Evolutionary conservation across 1,140 invertebrate genomes (phyloP), one percentile per base, ranked within the genome.

Genomic region (Drosophila malerkotliana): DNA sequence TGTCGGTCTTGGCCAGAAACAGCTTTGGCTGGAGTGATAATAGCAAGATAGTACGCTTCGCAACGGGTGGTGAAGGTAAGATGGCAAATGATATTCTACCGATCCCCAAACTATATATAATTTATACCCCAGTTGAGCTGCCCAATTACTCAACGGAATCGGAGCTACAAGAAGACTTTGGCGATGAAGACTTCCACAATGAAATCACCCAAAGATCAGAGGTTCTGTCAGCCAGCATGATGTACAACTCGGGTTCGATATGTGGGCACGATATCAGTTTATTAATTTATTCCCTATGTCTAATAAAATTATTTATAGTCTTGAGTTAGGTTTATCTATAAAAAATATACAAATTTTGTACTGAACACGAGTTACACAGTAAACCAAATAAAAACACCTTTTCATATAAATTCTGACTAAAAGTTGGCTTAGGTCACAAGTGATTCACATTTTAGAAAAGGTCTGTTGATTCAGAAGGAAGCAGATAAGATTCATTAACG

Each of bases 21-120:
- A 93, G 93, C 64, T 95, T 94, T 73, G 95, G 95, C 3, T 95
- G 94, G 94, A 95, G 95, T 52, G 93, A 94, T 72, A 93, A 94
- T 1, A 95, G 94, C 7, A 93, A 93, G 14, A 93, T 95, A 26
- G 92, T 95, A 41, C 92, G 93, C 71, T 96, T 96, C 77, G 92
- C 94, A 8, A 95, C 95, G 3, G 92, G 93, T n/a, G 94, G 94
- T 48, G 92, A 93, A 79, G 92, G 94, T 95, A 92, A 90, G 90
- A 8, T 2, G 9, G 26, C 14, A 2, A 14, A 1, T 2, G 39
- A n/a, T 1, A 12, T 21, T 3, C 14, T 14, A 24, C 26, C 2
- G 1, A 37, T 8, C 12, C 1, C 8, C n/a, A n/a, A 14, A 15
- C 28, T 3, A 12, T 2, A 15, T 7, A 0, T 15, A 26, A 52